A percentile compares a stretch with the other conserved stretches of the same genome.
Evolutionary conservation across 2,113 vertebrate genomes (phyloP).

Genomic region (Ovis aries): DNA sequence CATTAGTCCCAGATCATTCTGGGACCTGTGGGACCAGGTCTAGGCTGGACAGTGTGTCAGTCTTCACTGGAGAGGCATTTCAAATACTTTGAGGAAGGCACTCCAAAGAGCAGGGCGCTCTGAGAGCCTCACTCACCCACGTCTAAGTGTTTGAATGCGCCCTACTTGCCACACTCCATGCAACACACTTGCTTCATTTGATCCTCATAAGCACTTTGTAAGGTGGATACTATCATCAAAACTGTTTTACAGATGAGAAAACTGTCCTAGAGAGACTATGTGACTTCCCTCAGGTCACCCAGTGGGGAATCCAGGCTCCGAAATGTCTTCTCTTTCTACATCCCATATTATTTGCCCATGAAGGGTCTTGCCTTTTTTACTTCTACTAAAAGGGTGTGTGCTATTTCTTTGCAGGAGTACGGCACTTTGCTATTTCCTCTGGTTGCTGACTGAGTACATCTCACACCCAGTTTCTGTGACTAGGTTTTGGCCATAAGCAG

Average conservation of each 20-base stretch:
- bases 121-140: background rate
- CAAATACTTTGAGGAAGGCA: background rate
- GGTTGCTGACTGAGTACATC: background rate
- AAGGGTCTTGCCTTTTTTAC: background rate
- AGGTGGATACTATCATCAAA: background rate
- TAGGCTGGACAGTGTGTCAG: background rate
- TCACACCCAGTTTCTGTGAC: background rate
- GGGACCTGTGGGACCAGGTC: background rate
- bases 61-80: background rate
- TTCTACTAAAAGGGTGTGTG: background rate
- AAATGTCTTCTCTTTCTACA: conserved; percentile 21
- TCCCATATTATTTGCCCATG: background rate
- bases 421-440: background rate
- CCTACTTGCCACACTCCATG: background rate
- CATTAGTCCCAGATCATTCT: background rate
- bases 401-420: background rate
- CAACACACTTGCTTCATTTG: background rate
- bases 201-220: background rate
- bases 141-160: background rate
- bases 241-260: conserved; percentile 9
- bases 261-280: background rate
- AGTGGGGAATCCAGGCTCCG: background rate
- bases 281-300: background rate
- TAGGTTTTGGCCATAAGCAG: background rate
- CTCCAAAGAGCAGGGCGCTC: background rate